These are phyloP conservation scores for Sebastes dallii DNA, from an alignment of 2,797 vertebrate genomes.

Conservation along the genomic window DNA sequence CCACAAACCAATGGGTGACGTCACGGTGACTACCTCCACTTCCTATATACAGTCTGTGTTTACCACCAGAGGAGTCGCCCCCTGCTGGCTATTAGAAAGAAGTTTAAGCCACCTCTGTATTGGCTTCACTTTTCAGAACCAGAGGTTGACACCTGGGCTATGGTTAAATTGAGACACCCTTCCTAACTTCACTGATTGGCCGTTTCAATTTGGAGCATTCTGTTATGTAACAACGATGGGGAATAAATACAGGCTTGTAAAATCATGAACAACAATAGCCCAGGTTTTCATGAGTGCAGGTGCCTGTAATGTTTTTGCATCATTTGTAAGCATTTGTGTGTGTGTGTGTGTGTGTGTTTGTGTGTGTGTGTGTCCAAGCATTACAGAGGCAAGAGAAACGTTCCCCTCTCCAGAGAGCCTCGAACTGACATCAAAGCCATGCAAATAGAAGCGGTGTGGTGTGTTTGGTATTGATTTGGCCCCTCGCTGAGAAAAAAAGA, in stretches of 20 bases:
- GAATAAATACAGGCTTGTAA: slow-evolving; percentile 39
- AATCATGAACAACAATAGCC: slow-evolving; percentile 33
- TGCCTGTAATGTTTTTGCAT: background rate
- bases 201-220: slow-evolving; percentile 36
- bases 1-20: background rate
- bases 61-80: background rate
- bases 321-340: slow-evolving; percentile 11
- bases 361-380: slow-evolving; percentile 23
- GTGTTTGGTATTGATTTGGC: slow-evolving; percentile 69
- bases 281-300: slow-evolving; percentile 14
- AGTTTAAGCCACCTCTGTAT: too few relatives aligned
- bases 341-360: background rate
- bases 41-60: background rate
- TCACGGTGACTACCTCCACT: background rate
- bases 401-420: slow-evolving; percentile 49
- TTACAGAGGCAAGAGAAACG: slow-evolving; percentile 38
- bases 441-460: slow-evolving; percentile 62
- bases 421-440: slow-evolving; percentile 70
- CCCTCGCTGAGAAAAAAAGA: slow-evolving; percentile 41
- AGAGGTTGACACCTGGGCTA: fast-evolving
- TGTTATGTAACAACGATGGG: slow-evolving; percentile 32
- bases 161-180: background rate
- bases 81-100: background rate
- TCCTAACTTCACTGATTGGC: slow-evolving; percentile 21
- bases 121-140: background rate